A percentile compares a stretch with the other conserved stretches of the same genome.
phyloP scores from a whole-genome alignment of 1,140 invertebrate genomes.

The Cataglyphis hispanica region DNA sequence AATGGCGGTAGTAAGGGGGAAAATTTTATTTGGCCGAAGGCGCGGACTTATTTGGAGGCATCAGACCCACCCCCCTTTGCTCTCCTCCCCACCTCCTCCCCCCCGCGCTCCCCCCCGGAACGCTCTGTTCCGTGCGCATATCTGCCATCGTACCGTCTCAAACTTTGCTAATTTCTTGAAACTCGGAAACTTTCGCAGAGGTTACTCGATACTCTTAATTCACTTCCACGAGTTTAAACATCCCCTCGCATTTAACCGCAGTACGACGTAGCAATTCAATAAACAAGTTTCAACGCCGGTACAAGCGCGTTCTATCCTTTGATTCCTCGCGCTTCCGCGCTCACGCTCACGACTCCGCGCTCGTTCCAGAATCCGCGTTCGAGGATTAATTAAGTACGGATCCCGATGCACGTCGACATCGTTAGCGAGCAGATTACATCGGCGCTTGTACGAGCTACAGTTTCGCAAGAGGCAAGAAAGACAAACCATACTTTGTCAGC shows the following conservation, averaged over 20 bases:
- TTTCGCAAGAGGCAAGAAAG: background rate
- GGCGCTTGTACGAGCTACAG: background rate
- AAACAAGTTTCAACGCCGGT: constrained; percentile 68
- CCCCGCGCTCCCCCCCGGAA: background rate
- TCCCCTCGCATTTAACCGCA: constrained; percentile 73
- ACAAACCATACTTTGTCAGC: background rate
- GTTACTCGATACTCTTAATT: constrained; percentile 78
- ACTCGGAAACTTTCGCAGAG: constrained; percentile 69
- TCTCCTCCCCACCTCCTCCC: background rate
- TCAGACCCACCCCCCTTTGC: background rate
- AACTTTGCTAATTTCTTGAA: constrained; percentile 77
- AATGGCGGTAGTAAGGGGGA: constrained; percentile 25
- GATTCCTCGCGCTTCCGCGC: constrained; percentile 53
- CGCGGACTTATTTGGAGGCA: constrained; percentile 64
- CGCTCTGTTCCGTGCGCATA: constrained; percentile 51
- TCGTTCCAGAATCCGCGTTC: background rate
- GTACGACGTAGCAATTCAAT: constrained; percentile 72
- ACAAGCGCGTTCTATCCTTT: constrained; percentile 62
- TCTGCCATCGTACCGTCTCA: constrained; percentile 49
- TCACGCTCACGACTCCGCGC: background rate
- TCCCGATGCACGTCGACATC: constrained; percentile 46
- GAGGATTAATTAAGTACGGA: constrained; percentile 52
- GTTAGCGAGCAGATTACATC: constrained; percentile 50
- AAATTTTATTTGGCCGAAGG: constrained; percentile 67
- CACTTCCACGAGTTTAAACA: constrained; percentile 76